Conservation (phyloP, 2,113 vertebrate species). For the Etheostoma cragini region DNA sequence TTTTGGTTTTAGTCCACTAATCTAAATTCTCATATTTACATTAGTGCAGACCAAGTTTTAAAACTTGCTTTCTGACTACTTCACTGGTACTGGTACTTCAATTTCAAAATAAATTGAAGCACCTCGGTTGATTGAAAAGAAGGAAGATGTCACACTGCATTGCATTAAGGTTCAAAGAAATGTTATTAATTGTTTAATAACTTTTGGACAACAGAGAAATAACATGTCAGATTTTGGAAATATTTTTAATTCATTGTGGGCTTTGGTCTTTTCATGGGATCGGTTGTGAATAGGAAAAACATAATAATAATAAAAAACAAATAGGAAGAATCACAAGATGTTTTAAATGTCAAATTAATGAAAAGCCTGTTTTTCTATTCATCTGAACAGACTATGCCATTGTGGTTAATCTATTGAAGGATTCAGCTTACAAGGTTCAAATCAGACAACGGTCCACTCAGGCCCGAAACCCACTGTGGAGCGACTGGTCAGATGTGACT, state of each 20-base stretch:
- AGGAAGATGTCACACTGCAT: background rate
- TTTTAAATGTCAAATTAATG: background rate
- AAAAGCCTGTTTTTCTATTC: background rate
- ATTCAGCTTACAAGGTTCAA: slow-evolving; percentile 54
- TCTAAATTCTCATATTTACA: background rate
- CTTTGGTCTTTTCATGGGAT: background rate
- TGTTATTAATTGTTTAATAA: background rate
- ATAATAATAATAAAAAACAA: background rate
- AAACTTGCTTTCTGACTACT: background rate
- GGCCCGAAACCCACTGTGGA: slow-evolving; percentile 66
- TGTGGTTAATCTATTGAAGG: slow-evolving; percentile 47
- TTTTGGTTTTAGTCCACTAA: background rate
- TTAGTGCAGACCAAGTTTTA: background rate
- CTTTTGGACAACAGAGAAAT: background rate
- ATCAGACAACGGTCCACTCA: slow-evolving; percentile 64
- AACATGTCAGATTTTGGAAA: background rate
- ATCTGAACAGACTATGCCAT: slow-evolving; percentile 51
- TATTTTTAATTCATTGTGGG: background rate
- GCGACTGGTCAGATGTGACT: slow-evolving; percentile 63
- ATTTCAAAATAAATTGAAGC: background rate
- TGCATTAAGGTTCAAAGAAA: background rate
- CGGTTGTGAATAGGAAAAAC: background rate
- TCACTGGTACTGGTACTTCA: too few relatives aligned
- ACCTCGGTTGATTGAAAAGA: background rate
- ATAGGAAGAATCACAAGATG: background rate